Percentiles rank a stretch among this genome's conserved stretches.
Conservation (phyloP, 2,113 vertebrate species). For the Ariopsis seemanni region DNA sequence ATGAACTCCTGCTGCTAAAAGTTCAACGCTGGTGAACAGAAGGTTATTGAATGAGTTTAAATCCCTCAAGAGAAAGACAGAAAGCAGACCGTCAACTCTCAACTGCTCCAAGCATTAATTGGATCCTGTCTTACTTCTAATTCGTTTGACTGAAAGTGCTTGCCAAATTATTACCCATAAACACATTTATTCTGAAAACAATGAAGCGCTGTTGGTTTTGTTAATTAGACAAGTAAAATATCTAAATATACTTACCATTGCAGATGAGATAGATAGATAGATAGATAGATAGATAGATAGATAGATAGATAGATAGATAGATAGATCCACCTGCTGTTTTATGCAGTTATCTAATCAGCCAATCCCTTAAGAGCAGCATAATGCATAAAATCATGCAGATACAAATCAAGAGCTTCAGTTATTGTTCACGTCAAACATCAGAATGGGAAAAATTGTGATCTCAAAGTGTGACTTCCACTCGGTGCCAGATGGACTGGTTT, state of each 20-base stretch:
- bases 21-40: neutral
- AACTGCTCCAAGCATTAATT: neutral
- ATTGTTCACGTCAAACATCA: no score
- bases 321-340: no score
- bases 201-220: neutral
- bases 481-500: no score
- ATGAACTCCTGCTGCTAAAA: neutral
- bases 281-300: no score
- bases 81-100: neutral
- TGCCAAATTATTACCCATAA: neutral
- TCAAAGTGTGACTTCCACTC: no score
- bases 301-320: no score
- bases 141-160: neutral
- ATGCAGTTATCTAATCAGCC: no score
- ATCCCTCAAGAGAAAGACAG: neutral
- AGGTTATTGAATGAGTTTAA: neutral
- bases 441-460: no score
- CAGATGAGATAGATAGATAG: no score
- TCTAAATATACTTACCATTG: neutral
- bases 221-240: neutral
- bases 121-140: neutral
- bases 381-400: no score
- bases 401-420: no score
- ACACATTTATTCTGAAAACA: neutral
- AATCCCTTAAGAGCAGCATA: no score